Base-by-base conservation (phyloP, 2,797 vertebrate genomes). In the Gallirallus australis region DNA sequence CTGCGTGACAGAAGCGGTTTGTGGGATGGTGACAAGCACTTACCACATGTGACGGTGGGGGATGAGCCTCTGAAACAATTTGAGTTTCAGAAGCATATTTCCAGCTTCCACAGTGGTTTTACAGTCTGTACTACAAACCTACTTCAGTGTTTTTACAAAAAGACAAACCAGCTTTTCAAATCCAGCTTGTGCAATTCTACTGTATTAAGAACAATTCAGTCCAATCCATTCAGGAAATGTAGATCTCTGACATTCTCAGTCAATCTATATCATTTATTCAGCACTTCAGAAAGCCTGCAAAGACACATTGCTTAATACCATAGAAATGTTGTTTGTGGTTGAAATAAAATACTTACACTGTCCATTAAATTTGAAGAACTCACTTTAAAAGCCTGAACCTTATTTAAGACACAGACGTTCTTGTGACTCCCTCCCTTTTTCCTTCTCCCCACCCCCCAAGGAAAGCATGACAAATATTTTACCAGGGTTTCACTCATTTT, bases 51-150 rank as follows among this genome's bases (percentile, higher is more conserved):
- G 95, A 97, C 86, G 76, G 84, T 28, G 78, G 71, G 88, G 97
- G 88, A 97, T 92, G 85, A 97, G 94, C 89, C 96, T 95, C 91
- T 93, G 95, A 96, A 98, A 98, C 89, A 96, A 95, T 86, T 96
- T 88, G 94, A 75, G 40, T 94, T 96, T 97, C 93, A 97, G 95
- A 97, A 97, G 95, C 66, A 75, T 33, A 95, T 89, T 98, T 98
- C 96, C 96, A 98, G 90, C 92, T 97, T 97, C 89, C 95, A 97
- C 83, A 89, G 82, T 65, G 87, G 89, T 97, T 88, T 86, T 95
- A 93, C 70, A 94, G 92, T 90, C 92, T 77, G 73, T 80, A 91
- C 94, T 96, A 89, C 80, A 95, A 91, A 95, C 80, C 84, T 54
- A 63, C 78, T 80, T 94, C 56, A 95, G 90, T 57, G 52, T 83